These are phyloP conservation scores for Drosophila novamexicana DNA, from an alignment of 1,140 invertebrate species.

Conservation along the genomic window DNA sequence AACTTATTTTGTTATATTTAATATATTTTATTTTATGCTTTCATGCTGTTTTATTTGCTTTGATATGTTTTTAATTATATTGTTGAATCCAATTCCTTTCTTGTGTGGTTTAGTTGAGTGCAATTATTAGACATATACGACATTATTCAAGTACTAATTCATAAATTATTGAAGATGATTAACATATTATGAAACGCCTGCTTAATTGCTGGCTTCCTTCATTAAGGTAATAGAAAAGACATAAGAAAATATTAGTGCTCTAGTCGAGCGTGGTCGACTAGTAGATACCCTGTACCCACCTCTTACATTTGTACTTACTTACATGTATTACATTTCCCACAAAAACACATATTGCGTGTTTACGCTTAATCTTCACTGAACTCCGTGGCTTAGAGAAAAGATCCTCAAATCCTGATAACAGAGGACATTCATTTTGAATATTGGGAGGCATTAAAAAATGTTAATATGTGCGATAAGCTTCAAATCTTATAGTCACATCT, in stretches of 20 bases:
- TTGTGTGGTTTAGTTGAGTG: background rate
- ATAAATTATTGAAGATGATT: background rate
- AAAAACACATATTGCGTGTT: no score
- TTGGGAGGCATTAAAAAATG: no score
- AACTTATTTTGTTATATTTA: conserved; percentile 21
- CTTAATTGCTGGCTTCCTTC: background rate
- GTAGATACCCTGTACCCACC: background rate
- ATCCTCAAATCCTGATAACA: no score
- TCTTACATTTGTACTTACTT: background rate
- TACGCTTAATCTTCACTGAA: no score
- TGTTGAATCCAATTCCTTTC: conserved; percentile 67
- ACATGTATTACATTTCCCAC: background rate
- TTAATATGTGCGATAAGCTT: no score
- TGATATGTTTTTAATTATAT: conserved; percentile 78
- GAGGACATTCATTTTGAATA: no score
- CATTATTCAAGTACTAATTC: background rate
- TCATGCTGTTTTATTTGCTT: conserved; percentile 47
- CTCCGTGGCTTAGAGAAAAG: background rate
- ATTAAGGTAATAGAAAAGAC: background rate
- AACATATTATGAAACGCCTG: background rate
- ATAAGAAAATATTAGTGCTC: background rate
- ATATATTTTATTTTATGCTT: conserved; percentile 38
- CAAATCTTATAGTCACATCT: no score
- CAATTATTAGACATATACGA: background rate
- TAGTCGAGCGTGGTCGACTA: background rate